Conservation (phyloP, 2,797 vertebrate genomes). For the Girardinus metallicus region DNA sequence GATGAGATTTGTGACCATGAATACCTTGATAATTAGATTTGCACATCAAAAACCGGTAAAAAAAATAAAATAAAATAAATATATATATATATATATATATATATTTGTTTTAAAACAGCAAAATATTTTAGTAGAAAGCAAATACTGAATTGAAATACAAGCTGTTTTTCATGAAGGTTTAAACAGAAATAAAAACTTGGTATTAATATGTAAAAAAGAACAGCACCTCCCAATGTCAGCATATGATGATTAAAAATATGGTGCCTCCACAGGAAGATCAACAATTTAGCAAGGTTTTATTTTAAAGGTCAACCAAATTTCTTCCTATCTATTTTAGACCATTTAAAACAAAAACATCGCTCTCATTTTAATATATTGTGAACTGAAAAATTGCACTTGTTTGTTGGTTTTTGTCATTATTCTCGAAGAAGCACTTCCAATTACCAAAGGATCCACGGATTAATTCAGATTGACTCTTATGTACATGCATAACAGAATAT, state of each 20-base stretch:
- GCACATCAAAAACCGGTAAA: not conserved
- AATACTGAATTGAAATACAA: not conserved
- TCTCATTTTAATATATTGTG: not conserved
- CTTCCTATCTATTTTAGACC: not conserved
- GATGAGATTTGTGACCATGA: not conserved
- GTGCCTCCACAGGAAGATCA: not conserved
- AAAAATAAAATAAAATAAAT: not conserved
- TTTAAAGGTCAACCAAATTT: not conserved
- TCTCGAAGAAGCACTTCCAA: not conserved
- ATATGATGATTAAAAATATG: not conserved
- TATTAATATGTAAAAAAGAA: not conserved
- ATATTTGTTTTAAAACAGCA: not conserved
- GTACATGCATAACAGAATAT: not conserved
- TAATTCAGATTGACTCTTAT: not conserved
- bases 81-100: too few species aligned
- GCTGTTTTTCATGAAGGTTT: not conserved
- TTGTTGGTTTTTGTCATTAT: not conserved
- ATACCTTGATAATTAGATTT: not conserved
- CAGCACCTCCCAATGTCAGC: not conserved
- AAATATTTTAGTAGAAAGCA: too few species aligned
- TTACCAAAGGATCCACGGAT: not conserved
- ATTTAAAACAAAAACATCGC: not conserved
- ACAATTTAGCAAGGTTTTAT: not conserved
- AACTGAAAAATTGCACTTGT: not conserved
- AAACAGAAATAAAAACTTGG: not conserved